phyloP scores from a whole-genome alignment of 1,140 invertebrate species.

The Xylocopa sonorina region DNA sequence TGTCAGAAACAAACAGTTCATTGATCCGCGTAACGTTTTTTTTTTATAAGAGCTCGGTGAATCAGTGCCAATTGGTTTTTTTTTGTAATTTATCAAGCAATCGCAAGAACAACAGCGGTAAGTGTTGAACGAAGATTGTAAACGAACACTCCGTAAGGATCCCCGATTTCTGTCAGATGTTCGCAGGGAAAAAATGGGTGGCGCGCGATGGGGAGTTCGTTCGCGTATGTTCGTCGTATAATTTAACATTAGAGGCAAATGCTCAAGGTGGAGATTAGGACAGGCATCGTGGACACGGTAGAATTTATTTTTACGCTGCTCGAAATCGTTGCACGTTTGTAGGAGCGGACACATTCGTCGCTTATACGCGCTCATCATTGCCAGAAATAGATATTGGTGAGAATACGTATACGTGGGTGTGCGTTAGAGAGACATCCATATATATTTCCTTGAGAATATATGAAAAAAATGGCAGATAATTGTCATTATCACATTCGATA shows the following conservation, averaged over 20 bases:
- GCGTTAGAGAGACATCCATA: conserved; percentile 52
- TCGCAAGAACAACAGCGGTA: conserved; percentile 29
- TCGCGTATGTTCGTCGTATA: conserved; percentile 5
- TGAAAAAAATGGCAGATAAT: conserved; percentile 49
- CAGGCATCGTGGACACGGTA: conserved; percentile 3
- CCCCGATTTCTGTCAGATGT: conserved; percentile 38
- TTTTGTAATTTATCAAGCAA: conserved; percentile 6
- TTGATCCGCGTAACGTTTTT: neutral
- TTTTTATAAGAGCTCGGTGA: conserved; percentile 13
- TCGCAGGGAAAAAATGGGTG: conserved; percentile 28
- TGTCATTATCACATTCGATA: conserved; percentile 2
- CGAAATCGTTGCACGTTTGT: conserved; percentile 41
- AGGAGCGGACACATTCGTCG: conserved; percentile 54
- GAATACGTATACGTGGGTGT: conserved; percentile 63
- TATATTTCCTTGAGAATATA: conserved; percentile 34
- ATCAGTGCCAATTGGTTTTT: conserved; percentile 49
- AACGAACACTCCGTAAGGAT: neutral
- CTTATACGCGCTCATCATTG: conserved; percentile 68
- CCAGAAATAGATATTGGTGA: conserved; percentile 69
- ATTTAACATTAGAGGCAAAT: neutral
- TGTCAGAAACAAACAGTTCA: conserved; percentile 25
- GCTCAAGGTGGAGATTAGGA: neutral
- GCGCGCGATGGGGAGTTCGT: neutral
- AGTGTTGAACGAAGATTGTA: conserved; percentile 13
- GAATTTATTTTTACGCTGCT: conserved; percentile 67